Evolutionary conservation across 2,888 invertebrate genomes (phyloP).

Genomic region (Baronia brevicornis): DNA sequence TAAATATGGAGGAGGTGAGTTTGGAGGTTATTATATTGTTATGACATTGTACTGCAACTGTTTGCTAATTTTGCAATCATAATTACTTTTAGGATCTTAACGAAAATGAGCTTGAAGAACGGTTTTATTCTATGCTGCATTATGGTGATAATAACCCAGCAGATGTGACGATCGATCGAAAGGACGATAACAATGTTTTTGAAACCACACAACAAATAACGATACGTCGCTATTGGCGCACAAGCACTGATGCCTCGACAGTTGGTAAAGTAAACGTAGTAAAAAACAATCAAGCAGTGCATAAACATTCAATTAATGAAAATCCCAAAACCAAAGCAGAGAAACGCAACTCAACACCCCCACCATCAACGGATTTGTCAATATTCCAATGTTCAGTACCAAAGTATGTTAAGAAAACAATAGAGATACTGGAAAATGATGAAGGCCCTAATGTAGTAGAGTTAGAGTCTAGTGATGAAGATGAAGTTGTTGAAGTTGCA

Average conservation of each 20-base stretch:
- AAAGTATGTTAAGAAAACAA: constrained; percentile 39
- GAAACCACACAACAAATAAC: constrained; percentile 44
- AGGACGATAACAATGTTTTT: constrained; percentile 30
- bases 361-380: constrained; percentile 37
- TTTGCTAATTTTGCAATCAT: constrained; percentile 36
- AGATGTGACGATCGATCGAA: constrained; percentile 34
- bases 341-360: constrained; percentile 25
- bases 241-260: constrained; percentile 40
- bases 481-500: constrained; percentile 66
- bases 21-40: constrained; percentile 50
- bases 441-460: constrained; percentile 31
- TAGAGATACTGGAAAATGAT: constrained; percentile 54
- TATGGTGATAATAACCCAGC: constrained; percentile 57
- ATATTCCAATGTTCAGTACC: constrained; percentile 49
- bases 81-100: constrained; percentile 59
- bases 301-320: constrained; percentile 19
- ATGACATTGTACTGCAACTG: constrained; percentile 39
- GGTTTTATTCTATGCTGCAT: constrained; percentile 66
- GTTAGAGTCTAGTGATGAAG: constrained; percentile 62
- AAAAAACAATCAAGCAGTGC: constrained; percentile 13
- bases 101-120: constrained; percentile 67
- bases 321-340: constrained; percentile 42
- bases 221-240: constrained; percentile 60
- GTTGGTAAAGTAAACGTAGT: too few relatives aligned
- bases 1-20: constrained; percentile 70